A percentile compares a stretch with the other conserved stretches of the same genome.
phyloP scores from a whole-genome alignment of 2,113 vertebrate genomes.

The Embiotoca jacksoni region DNA sequence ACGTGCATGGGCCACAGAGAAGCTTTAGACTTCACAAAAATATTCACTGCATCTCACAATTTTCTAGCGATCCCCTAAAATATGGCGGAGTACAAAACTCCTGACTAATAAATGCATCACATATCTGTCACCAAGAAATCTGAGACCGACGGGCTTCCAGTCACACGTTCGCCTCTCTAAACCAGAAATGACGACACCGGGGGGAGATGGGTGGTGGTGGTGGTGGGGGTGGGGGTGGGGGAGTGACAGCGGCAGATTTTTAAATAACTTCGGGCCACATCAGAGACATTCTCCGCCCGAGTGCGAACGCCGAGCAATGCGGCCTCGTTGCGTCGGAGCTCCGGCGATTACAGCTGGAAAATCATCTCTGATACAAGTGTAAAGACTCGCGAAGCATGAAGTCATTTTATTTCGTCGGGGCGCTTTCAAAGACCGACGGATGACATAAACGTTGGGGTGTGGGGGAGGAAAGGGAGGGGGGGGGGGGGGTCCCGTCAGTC shows the following conservation, averaged over 20 bases:
- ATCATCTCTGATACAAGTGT: constrained; percentile 50
- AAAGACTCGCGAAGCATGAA: constrained; percentile 29
- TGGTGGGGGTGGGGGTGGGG: not conserved
- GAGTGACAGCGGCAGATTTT: constrained; percentile 8
- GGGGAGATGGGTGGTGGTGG: not conserved
- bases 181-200: not conserved
- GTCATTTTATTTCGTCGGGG: constrained; percentile 3
- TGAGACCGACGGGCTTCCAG: not conserved
- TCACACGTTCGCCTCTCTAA: constrained; percentile 9
- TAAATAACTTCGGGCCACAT: constrained; percentile 55
- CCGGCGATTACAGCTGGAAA: constrained; percentile 16
- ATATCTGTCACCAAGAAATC: no score
- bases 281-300: constrained; percentile 41
- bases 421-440: not conserved
- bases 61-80: no score
- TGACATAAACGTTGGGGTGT: constrained; percentile 7
- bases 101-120: no score
- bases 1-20: no score
- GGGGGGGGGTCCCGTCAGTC: not conserved
- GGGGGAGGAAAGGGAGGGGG: no score
- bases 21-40: no score
- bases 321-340: constrained; percentile 36
- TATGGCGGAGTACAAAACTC: no score
- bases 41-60: no score
- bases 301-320: constrained; percentile 42